Evolutionary conservation across 2,797 vertebrate genomes (phyloP).

Genomic region (Phyllotis vaccarum): DNA sequence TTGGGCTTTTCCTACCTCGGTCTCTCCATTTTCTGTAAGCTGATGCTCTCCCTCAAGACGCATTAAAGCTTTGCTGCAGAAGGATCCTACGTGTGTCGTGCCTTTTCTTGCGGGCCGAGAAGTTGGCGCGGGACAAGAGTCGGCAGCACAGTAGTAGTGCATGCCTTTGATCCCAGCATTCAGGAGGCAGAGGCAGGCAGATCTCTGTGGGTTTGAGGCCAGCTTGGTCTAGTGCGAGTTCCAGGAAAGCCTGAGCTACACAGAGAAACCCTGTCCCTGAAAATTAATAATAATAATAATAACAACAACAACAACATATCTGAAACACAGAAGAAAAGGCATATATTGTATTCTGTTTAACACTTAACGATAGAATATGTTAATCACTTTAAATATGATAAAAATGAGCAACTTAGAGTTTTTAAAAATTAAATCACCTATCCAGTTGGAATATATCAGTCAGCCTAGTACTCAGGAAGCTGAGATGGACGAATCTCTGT

Average conservation of each 20-base stretch:
- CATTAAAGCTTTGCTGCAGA: too few relatives aligned
- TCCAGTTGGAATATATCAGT: background rate
- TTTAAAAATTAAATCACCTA: background rate
- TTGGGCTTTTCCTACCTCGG: too few relatives aligned
- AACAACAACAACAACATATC: too few relatives aligned
- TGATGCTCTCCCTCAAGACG: too few relatives aligned
- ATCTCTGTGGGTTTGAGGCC: background rate
- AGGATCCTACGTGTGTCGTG: too few relatives aligned
- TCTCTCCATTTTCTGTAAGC: too few relatives aligned
- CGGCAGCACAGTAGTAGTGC: too few relatives aligned
- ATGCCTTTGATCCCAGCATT: background rate
- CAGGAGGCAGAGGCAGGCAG: background rate
- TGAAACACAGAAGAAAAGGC: background rate
- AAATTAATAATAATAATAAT: too few relatives aligned
- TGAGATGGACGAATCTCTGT: background rate
- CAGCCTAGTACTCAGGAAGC: background rate
- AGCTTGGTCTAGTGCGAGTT: background rate
- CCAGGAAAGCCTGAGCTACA: too few relatives aligned
- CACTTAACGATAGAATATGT: background rate
- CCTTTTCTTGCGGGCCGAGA: too few relatives aligned
- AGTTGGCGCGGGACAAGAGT: too few relatives aligned
- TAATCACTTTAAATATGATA: background rate
- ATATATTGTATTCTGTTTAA: background rate
- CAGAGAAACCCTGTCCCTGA: too few relatives aligned
- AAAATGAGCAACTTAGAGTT: background rate